A percentile compares a stretch with the other conserved stretches of the same genome.
phyloP scores from a whole-genome alignment of 2,113 vertebrate species.

The Aptenodytes forsteri region DNA sequence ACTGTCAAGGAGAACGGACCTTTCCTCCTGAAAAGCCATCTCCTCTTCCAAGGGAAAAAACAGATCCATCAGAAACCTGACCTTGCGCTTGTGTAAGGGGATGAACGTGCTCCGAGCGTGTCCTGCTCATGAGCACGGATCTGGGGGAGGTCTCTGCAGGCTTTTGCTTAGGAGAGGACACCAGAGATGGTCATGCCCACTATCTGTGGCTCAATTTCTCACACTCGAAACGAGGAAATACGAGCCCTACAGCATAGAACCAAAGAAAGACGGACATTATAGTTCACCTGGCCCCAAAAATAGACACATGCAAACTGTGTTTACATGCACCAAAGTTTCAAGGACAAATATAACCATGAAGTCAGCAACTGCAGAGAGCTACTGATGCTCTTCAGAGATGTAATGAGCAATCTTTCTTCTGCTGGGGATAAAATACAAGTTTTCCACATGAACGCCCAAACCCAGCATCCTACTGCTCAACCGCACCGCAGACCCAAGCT shows the following conservation, averaged over 20 bases:
- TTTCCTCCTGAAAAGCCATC: not conserved
- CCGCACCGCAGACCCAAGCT: not conserved
- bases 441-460: not conserved
- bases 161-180: not conserved
- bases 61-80: not conserved
- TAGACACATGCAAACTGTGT: rapidly evolving
- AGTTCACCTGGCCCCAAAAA: not conserved
- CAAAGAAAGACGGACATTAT: not conserved
- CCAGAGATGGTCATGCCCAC: not conserved
- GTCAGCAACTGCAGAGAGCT: not conserved
- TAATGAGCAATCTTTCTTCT: not conserved
- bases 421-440: not conserved
- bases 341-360: not conserved
- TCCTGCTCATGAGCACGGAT: not conserved
- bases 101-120: rapidly evolving
- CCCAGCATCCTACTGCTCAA: not conserved
- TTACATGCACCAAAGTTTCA: not conserved
- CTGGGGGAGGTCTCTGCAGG: not conserved
- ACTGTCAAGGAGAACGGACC: not conserved
- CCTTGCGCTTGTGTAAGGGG: not conserved
- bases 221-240: not conserved
- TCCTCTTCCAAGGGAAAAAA: not conserved
- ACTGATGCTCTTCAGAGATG: not conserved
- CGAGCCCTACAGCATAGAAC: not conserved
- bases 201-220: not conserved